A percentile compares a stretch with the other conserved stretches of the same genome.
Evolutionary conservation across 1,140 invertebrate genomes (phyloP).

Genomic region (Teleogryllus occipitalis): DNA sequence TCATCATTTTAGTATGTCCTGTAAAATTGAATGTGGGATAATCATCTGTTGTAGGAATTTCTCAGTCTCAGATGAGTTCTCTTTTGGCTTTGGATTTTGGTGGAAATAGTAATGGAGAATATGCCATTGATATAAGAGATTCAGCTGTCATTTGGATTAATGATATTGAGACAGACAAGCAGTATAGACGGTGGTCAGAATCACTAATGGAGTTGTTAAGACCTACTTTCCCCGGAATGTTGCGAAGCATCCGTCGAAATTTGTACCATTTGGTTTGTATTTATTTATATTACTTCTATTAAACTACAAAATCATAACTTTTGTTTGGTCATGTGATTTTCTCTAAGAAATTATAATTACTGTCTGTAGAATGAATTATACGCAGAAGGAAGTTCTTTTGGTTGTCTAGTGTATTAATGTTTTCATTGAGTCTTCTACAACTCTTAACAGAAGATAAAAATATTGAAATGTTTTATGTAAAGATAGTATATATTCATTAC

Average conservation of each 20-base stretch:
- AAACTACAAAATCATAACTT: not conserved
- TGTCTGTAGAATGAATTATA: too few relatives aligned
- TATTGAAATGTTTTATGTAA: too few relatives aligned
- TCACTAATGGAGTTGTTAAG: conserved; percentile 83
- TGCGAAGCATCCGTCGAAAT: conserved; percentile 88
- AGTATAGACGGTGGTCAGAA: conserved; percentile 79
- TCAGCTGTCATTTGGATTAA: conserved; percentile 89
- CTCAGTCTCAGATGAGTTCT: conserved; percentile 46
- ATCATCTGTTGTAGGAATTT: conserved; percentile 5
- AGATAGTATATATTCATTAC: too few relatives aligned
- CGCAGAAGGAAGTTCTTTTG: too few relatives aligned
- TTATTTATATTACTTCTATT: not conserved
- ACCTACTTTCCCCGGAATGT: conserved; percentile 95
- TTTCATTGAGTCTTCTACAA: too few relatives aligned
- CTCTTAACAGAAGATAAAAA: too few relatives aligned
- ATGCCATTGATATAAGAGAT: conserved; percentile 89
- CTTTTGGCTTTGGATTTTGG: conserved; percentile 71
- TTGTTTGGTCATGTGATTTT: too few relatives aligned
- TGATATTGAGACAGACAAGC: conserved; percentile 85
- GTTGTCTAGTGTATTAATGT: too few relatives aligned
- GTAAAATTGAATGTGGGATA: too few relatives aligned
- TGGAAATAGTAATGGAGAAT: conserved; percentile 52
- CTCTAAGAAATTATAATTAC: too few relatives aligned
- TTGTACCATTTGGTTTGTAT: conserved; percentile 77
- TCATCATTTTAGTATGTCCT: too few relatives aligned